Evolutionary conservation across 35 echinoderm and acorn worm species (phyloP).

Genomic region (Ptychodera flava): DNA sequence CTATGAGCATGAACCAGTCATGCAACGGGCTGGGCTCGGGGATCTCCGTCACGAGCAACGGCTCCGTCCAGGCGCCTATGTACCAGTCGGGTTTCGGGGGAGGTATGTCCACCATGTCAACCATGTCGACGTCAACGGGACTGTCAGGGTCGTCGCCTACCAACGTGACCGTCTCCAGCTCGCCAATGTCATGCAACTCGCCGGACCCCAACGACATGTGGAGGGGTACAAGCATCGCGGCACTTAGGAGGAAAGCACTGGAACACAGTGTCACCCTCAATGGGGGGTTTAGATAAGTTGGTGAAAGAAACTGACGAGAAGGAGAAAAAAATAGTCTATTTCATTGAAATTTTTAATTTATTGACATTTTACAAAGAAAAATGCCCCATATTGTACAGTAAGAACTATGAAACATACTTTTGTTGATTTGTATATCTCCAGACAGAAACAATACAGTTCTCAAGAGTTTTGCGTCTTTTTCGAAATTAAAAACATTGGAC

Average conservation of each 20-base stretch:
- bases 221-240: conserved; percentile 96
- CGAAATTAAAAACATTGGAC: too few relatives aligned
- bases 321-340: neutral
- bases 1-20: conserved; percentile 31
- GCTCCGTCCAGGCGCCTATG: conserved; percentile 79
- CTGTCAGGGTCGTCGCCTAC: conserved; percentile 46
- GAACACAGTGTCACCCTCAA: conserved; percentile 86
- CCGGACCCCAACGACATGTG: conserved; percentile 81
- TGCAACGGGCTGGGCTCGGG: conserved; percentile 26
- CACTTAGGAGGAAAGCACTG: conserved; percentile 86
- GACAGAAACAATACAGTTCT: too few relatives aligned
- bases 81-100: conserved; percentile 85
- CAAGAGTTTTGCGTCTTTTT: too few relatives aligned
- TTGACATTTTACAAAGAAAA: too few relatives aligned
- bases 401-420: too few relatives aligned
- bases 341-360: too few relatives aligned
- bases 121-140: conserved; percentile 39
- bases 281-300: conserved; percentile 87
- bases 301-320: neutral
- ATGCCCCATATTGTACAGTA: too few relatives aligned
- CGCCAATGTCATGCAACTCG: neutral
- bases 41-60: conserved; percentile 61
- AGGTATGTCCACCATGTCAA: conserved; percentile 53
- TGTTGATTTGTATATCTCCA: too few relatives aligned
- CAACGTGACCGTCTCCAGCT: neutral